Evolutionary conservation across 2,797 vertebrate genomes (phyloP), one percentile per base, ranked within the genome.

Genomic region (Uromys caudimaculatus): DNA sequence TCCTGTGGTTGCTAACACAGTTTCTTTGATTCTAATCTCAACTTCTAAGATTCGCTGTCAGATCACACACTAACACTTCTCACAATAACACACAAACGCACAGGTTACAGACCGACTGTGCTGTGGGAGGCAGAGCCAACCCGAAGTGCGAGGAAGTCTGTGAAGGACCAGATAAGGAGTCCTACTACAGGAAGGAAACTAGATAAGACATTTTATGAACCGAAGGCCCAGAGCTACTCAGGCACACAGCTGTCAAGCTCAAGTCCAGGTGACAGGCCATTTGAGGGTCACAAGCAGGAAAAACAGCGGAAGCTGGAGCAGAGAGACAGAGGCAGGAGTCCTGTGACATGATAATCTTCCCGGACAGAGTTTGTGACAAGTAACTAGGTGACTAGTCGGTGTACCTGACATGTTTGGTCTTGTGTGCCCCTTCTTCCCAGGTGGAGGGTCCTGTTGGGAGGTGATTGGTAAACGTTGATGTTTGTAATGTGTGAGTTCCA

Each of bases 171-270:
- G 86, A 89, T 89, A 89, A 75, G 86, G 29, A 58, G 19, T 32
- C 54, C 56, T 24, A 89, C 50, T 50, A 73, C 41, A 41, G 85
- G 85, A 73, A 88, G 67, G 64, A 82, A 81, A 58, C 24, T 11
- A 89, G 86, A 89, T 89, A 89, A 76, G 86, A 47, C 2, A 21
- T 76, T 88, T 89, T 89, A 89, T 89, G 86, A 35, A 89, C 38
- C 13, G 1, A 71, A 56, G 85, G 67, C 67, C 85, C 50, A 88
- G 85, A 88, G 69, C 50, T 7, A 24, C 85, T 41, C n/a, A 73
- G 64, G 16, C 67, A 23, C n/a, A 89, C 69, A 75, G 54, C 69
- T 75, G 86, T 76, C 86, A 58, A 89, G 14, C 7, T 38, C 29
- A 35, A 41, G 38, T 47, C 69, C 71, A 58, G 86, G 54, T 89